Base-by-base conservation (phyloP, 2,113 vertebrate species). In the Excalfactoria chinensis region DNA sequence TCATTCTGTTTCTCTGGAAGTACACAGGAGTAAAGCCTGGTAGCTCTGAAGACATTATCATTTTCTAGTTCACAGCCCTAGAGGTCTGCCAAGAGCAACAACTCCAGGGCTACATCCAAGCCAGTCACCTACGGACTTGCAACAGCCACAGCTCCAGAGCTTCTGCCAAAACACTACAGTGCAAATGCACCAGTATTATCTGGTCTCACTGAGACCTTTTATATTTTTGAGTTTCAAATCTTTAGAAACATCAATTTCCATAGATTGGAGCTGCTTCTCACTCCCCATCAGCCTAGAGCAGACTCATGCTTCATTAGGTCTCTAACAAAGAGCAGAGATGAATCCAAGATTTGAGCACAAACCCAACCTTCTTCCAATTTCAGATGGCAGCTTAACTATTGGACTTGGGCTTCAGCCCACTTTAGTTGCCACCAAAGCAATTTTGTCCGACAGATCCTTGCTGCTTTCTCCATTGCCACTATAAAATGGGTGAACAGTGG, bases 401-500 rank as follows among this genome's bases (percentile, higher is more conserved):
- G 76, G 75, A 56, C 51, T 88, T 95, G 93, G 82, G 76, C 14
- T 77, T 75, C n/a, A 86, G 79, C 93, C 93, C 75, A 88, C 46
- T 35, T 93, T 55, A 83, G 59, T 32, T 88, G 84, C 84, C 87
- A 94, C 51, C 30, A 40, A 40, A 87, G 75, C 51, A 70, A 71
- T 67, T 92, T 73, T 79, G 56, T 68, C 51, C 74, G 78, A 51
- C 37, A 91, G 46, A 67, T 26, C 72, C 77, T 68, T 73, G 63
- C 43, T 80, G 59, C 84, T 82, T 93, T 94, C 58, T 82, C 53
- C 55, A 76, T 32, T 32, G 46, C 63, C 59, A 63, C 84, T 49
- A 56, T 80, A 86, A 89, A 95, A 89, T 6, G 26, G 64, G 37
- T 86, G 43, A 96, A 94, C 75, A 58, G 93, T 91, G 87, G 94